Evolutionary conservation across 2,797 vertebrate genomes (phyloP), one percentile per base, ranked within the genome.

Genomic region (Oreortyx pictus): DNA sequence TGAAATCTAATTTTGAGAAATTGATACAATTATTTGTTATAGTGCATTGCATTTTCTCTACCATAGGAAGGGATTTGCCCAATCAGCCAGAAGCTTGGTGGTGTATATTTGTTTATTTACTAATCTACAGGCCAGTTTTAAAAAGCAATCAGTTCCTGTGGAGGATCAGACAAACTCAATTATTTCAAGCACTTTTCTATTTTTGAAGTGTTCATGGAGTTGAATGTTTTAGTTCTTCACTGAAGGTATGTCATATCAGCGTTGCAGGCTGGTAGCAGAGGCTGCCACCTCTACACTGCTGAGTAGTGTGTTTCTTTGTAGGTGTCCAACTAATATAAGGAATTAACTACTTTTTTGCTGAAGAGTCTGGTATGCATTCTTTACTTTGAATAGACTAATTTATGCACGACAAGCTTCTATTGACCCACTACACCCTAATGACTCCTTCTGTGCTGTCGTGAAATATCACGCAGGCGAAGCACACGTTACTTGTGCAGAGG

Each of bases 1-100:
- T 27, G 54, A 91, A 90, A 84, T 73, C 14, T 16, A 44, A 8
- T 86, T 86, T 67, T 90, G 24, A 79, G 76, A 89, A 83, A 46
- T 5, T 25, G 37, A 46, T 79, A 15, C 12, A 76, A 64, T 18
- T 62, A 43, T 6, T 67, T 86, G 20, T 61, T 77, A 15, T 77
- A 67, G 6, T 25, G 18, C 25, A 14, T 60, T 75, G 14, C 64
- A 37, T 59, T 56, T 67, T 81, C 13, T 5, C 47, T 81, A 27
- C 50, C 22, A 22, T 2, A 8, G 25, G 17, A 23, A 10, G 7
- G 17, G 23, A 62, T 81, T 85, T 89, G 33, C 14, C 31, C 3
- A 31, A 52, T 44, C 79, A 74, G 39, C 12, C 7, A 47, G 85
- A 82, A 66, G 2, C 15, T 72, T 73, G 27, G 7, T 52, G 72